Evolutionary conservation across 2,888 invertebrate genomes (phyloP).

Genomic region (Melikaiella ostensackeni): DNA sequence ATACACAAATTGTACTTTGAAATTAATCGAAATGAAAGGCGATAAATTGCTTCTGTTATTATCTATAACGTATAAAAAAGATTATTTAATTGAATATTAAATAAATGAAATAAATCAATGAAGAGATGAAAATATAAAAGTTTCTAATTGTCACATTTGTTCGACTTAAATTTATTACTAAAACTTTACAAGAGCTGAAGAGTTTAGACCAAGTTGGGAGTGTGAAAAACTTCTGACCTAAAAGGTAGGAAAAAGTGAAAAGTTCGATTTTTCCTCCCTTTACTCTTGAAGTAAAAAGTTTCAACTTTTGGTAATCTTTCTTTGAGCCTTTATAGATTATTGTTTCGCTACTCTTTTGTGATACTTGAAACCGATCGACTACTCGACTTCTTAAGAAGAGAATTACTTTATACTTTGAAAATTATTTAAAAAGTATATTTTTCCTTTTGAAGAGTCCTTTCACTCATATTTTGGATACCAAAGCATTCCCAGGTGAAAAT

Average conservation of each 20-base stretch:
- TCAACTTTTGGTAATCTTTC: conserved; percentile 25
- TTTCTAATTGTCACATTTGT: not conserved
- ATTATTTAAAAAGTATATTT: not conserved
- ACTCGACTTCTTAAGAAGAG: not conserved
- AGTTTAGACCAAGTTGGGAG: conserved; percentile 19
- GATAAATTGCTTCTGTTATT: too few relatives aligned
- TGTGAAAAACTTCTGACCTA: conserved; percentile 21
- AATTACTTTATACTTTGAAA: not conserved
- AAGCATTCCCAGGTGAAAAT: too few relatives aligned
- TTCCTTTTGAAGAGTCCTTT: too few relatives aligned
- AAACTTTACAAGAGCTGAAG: not conserved
- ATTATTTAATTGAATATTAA: too few relatives aligned
- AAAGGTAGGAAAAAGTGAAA: conserved; percentile 20
- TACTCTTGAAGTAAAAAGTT: conserved; percentile 1
- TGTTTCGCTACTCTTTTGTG: not conserved
- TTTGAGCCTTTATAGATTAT: conserved; percentile 14
- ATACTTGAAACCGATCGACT: conserved; percentile 8
- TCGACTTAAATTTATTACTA: conserved; percentile 23
- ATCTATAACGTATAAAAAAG: too few relatives aligned
- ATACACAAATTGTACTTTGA: too few relatives aligned
- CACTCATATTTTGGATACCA: too few relatives aligned
- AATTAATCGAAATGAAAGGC: too few relatives aligned
- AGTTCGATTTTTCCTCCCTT: conserved; percentile 9
- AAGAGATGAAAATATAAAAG: not conserved
- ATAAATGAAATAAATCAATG: too few relatives aligned